These are phyloP conservation scores for Nothoprocta perdicaria DNA, from an alignment of 2,113 vertebrate genomes.

Conservation along the genomic window DNA sequence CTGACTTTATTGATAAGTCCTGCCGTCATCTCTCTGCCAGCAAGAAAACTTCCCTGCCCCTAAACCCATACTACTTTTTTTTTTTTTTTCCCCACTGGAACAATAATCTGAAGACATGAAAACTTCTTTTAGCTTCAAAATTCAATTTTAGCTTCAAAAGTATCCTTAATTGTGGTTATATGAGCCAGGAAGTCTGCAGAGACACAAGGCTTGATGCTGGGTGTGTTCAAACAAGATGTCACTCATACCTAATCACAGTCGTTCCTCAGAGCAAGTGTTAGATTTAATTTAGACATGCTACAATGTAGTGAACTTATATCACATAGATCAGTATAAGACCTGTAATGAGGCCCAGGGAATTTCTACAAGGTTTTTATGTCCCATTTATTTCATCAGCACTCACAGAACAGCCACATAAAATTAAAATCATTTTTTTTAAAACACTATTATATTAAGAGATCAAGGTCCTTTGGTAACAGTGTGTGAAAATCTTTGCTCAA, in stretches of 20 bases:
- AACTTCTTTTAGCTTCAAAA: background rate
- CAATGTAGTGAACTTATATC: background rate
- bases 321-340: background rate
- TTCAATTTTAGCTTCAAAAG: background rate
- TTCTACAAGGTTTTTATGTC: background rate
- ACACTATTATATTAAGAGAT: background rate
- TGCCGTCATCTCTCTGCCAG: background rate
- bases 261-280: background rate
- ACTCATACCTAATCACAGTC: background rate
- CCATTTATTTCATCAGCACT: background rate
- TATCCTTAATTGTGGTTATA: background rate
- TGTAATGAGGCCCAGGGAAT: background rate
- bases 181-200: accelerated
- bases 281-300: background rate
- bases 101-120: background rate
- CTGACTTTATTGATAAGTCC: background rate
- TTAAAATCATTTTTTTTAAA: background rate
- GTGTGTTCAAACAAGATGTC: background rate
- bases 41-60: background rate
- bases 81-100: background rate
- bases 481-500: background rate
- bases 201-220: background rate
- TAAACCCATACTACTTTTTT: background rate
- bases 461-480: background rate
- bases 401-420: background rate